phyloP scores from a whole-genome alignment of 2,888 invertebrate genomes.

The Luperina testacea region DNA sequence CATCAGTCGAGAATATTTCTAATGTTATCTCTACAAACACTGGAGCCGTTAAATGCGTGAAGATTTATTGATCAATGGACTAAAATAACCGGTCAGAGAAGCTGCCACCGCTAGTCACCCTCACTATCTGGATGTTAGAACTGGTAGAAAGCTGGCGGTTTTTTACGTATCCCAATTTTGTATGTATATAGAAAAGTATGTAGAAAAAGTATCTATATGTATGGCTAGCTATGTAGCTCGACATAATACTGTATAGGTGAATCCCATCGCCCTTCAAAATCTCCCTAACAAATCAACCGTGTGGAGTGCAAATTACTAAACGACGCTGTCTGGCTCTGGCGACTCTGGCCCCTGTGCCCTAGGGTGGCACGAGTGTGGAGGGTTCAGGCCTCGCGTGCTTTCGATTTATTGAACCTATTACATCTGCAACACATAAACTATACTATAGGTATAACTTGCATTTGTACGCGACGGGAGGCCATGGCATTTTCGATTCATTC shows the following conservation, averaged over 20 bases:
- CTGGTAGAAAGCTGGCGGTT: neutral
- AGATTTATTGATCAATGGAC: conserved; percentile 55
- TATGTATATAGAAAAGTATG: neutral
- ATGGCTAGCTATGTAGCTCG: neutral
- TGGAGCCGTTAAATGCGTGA: conserved; percentile 21
- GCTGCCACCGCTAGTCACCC: neutral
- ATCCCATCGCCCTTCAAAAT: conserved; percentile 38
- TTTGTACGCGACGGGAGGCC: neutral
- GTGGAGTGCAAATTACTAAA: conserved; percentile 44
- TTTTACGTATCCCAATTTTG: neutral
- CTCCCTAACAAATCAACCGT: conserved; percentile 35
- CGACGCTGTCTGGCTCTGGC: conserved; percentile 5
- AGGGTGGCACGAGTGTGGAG: conserved; percentile 17
- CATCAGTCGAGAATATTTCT: conserved; percentile 41
- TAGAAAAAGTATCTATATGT: neutral
- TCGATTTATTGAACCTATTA: conserved; percentile 32
- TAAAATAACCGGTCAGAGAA: conserved; percentile 35
- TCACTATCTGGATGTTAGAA: neutral
- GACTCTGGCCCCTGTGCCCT: conserved; percentile 1
- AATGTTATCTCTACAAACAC: conserved; percentile 53
- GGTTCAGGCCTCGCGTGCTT: conserved; percentile 24
- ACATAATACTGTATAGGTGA: neutral
- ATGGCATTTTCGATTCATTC: neutral
- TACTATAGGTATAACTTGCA: neutral
- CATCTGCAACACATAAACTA: neutral